Percentiles rank a stretch among this genome's conserved stretches.
These are phyloP conservation scores for Bungarus multicinctus DNA, from an alignment of 2,113 vertebrate species.

Conservation along the genomic window DNA sequence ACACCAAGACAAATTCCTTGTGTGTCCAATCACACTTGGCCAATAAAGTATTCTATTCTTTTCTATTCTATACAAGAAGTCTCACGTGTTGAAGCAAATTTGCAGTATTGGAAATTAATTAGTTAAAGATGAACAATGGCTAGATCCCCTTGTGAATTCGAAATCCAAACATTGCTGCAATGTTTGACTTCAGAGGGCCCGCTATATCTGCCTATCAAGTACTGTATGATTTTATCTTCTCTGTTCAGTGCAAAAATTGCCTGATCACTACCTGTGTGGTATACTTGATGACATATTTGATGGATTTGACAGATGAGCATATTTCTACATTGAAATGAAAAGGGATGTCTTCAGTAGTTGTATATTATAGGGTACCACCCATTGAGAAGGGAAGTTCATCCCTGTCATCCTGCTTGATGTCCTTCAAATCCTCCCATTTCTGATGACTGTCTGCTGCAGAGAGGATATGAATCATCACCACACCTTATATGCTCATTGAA, in stretches of 20 bases:
- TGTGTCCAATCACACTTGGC: too few relatives aligned
- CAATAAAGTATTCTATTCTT: too few relatives aligned
- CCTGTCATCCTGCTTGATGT: background rate
- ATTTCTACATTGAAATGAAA: background rate
- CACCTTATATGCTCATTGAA: background rate
- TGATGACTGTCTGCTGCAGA: background rate
- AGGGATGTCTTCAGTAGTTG: background rate
- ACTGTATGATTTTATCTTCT: background rate
- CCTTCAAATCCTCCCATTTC: background rate
- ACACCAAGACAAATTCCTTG: too few relatives aligned
- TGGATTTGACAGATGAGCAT: background rate
- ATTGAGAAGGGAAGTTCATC: background rate
- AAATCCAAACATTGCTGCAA: background rate
- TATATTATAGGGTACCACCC: background rate
- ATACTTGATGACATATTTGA: background rate
- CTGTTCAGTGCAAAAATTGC: background rate
- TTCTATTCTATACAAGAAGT: too few relatives aligned
- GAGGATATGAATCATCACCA: background rate
- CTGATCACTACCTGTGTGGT: background rate
- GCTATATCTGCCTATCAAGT: background rate
- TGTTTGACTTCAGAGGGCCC: background rate
- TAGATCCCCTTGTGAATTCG: background rate
- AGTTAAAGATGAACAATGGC: background rate
- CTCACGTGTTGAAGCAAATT: background rate
- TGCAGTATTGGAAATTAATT: too few relatives aligned